Base-by-base conservation (phyloP, 2,113 vertebrate species). In the Hymenochirus boettgeri region DNA sequence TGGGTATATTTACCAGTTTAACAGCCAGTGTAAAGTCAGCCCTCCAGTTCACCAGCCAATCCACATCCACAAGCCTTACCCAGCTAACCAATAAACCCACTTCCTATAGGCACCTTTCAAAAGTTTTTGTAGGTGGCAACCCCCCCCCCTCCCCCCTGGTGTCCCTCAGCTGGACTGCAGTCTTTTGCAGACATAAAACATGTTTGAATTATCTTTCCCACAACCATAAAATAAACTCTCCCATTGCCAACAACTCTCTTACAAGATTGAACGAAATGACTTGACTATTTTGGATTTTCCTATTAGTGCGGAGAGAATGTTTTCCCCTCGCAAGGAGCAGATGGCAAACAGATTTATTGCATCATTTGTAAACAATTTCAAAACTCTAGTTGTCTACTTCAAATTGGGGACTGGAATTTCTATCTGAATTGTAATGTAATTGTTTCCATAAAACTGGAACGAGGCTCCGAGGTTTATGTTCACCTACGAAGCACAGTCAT, bases 351-450 rank as follows among this genome's bases (percentile, higher is more conserved):
- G 87, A 90, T 89, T 88, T 79, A 82, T 79, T 84, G 81, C 88
- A 91, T 92, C 88, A 89, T 92, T 92, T 91, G 84, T 86, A 91
- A 91, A 90, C 74, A 79, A 90, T 92, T 91, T 92, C 86, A 86
- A 89, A 91, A 88, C 88, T n/a, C 86, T 90, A 85, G 87, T 89
- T 87, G 81, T 89, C 87, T 88, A 89, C 87, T 90, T 90, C 88
- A 79, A 88, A 80, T 90, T 93, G 89, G 90, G 89, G 82, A 80
- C 85, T 89, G 88, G 90, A 89, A 89, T 90, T 81, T 87, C 81
- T 87, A 87, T 85, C 83, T 88, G 84, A 85, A 83, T 87, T 87
- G 87, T 83, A 82, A 79, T 83, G 74, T 91, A 92, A 92, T 93
- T 82, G 88, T 84, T 92, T 92, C 89, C 91, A 92, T 89, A 83